A percentile compares a stretch with the other conserved stretches of the same genome.
Conservation (phyloP, 2,888 invertebrate species). For the Tachina grossa region DNA sequence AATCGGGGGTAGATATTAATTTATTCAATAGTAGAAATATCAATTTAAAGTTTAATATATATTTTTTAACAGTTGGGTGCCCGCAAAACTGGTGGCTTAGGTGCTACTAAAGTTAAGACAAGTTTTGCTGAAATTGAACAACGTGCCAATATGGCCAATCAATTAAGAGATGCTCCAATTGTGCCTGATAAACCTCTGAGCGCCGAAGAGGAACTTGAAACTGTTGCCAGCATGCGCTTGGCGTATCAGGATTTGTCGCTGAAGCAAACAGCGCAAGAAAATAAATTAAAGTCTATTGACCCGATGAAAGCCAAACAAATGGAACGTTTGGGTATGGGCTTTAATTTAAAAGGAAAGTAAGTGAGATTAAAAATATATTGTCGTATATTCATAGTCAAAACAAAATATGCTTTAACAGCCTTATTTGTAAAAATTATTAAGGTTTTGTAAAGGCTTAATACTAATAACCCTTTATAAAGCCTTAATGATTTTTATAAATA, state of each 20-base stretch:
- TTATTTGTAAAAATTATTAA: no score
- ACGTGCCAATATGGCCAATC: conserved; percentile 93
- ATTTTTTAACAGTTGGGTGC: conserved; percentile 87
- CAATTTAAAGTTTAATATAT: conserved; percentile 17
- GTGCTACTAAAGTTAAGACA: conserved; percentile 96
- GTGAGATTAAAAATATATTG: not conserved
- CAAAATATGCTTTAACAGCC: no score
- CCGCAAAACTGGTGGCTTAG: conserved; percentile 92
- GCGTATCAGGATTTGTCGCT: conserved; percentile 91
- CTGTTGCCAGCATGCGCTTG: conserved; percentile 87
- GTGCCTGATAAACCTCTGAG: conserved; percentile 79
- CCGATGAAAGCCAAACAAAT: conserved; percentile 93
- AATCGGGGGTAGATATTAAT: conserved; percentile 85
- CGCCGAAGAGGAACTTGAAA: conserved; percentile 88
- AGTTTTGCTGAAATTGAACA: conserved; percentile 98
- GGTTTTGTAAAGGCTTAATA: no score
- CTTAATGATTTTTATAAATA: no score
- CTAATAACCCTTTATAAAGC: no score
- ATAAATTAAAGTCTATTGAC: conserved; percentile 88
- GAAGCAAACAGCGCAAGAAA: conserved; percentile 88
- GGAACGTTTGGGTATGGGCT: conserved; percentile 97
- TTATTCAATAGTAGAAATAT: not conserved
- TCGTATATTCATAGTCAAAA: no score
- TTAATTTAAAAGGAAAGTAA: conserved; percentile 80
- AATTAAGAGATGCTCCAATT: conserved; percentile 84